Percentiles rank a stretch among this genome's conserved stretches.
Evolutionary conservation across 35 echinoderm and acorn worm species (phyloP).

Genomic region (Acanthaster planci): DNA sequence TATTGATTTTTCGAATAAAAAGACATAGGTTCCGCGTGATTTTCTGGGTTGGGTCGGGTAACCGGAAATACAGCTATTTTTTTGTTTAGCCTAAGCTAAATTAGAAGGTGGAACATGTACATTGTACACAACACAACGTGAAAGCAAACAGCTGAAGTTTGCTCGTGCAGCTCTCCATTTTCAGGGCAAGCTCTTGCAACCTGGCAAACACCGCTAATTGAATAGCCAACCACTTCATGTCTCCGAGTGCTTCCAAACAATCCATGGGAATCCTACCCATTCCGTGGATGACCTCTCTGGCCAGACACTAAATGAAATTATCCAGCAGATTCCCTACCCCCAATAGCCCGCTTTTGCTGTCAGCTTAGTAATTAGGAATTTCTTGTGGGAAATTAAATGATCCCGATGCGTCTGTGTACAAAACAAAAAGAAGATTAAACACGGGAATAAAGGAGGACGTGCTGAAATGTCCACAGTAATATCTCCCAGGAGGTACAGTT

Average conservation of each 20-base stretch:
- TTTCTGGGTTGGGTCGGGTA: too few species aligned
- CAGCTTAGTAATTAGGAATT: background rate
- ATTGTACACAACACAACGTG: background rate
- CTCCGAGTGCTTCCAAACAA: background rate
- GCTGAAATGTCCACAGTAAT: too few species aligned
- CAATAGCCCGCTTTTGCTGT: background rate
- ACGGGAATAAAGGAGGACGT: too few species aligned
- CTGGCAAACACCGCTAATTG: background rate
- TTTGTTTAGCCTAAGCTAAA: too few species aligned
- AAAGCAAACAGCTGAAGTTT: background rate
- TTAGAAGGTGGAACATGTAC: background rate
- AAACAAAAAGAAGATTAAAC: too few species aligned
- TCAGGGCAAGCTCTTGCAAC: background rate
- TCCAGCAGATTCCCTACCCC: background rate
- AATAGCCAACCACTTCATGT: background rate
- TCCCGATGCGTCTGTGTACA: too few species aligned
- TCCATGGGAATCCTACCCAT: background rate
- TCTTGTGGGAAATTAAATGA: background rate
- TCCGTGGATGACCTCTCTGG: background rate
- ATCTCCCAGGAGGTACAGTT: too few species aligned
- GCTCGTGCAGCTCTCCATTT: background rate
- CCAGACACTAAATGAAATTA: constrained; percentile 26
- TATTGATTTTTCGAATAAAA: too few species aligned
- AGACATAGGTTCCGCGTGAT: too few species aligned
- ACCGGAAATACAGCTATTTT: too few species aligned